Conservation (phyloP, 2,113 vertebrate species). For the Colistium nudipinnis region DNA sequence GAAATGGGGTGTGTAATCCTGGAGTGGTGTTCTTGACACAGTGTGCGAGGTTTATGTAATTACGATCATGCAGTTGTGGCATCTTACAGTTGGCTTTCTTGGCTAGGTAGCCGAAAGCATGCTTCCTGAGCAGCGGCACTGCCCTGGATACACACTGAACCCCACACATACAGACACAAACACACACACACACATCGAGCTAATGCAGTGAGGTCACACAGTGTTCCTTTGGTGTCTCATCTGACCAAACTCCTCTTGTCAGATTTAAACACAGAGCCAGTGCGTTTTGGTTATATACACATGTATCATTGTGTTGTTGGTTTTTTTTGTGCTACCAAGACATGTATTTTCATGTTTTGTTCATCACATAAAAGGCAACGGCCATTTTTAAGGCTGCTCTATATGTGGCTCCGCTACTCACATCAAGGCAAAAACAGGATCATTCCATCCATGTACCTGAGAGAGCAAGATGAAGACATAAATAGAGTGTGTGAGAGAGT, state of each 20-base stretch:
- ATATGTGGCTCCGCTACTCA: conserved; percentile 18
- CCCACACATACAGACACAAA: conserved; percentile 2
- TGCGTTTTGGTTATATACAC: neutral
- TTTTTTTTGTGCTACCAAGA: neutral
- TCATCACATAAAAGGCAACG: conserved; percentile 23
- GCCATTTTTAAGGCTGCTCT: conserved; percentile 2
- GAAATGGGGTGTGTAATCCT: conserved; percentile 40
- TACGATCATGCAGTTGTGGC: conserved; percentile 61
- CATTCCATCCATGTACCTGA: conserved; percentile 46
- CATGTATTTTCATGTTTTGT: conserved; percentile 20
- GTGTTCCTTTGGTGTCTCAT: conserved; percentile 21
- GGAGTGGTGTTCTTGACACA: conserved; percentile 60
- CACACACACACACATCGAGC: conserved; percentile 22
- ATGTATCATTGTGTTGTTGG: neutral
- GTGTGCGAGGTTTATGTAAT: conserved; percentile 66
- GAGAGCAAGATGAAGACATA: conserved; percentile 67
- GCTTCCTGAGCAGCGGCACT: conserved; percentile 68
- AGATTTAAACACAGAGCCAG: neutral
- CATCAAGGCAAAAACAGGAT: conserved; percentile 33
- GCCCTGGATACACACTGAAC: conserved; percentile 74
- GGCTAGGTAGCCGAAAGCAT: conserved; percentile 72
- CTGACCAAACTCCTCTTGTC: conserved; percentile 27
- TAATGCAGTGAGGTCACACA: conserved; percentile 46
- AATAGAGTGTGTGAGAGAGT: conserved; percentile 56
- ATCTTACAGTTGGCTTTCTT: conserved; percentile 66